A percentile compares a stretch with the other conserved stretches of the same genome.
Conservation (phyloP, 2,888 invertebrate genomes). For the Nysson spinosus region DNA sequence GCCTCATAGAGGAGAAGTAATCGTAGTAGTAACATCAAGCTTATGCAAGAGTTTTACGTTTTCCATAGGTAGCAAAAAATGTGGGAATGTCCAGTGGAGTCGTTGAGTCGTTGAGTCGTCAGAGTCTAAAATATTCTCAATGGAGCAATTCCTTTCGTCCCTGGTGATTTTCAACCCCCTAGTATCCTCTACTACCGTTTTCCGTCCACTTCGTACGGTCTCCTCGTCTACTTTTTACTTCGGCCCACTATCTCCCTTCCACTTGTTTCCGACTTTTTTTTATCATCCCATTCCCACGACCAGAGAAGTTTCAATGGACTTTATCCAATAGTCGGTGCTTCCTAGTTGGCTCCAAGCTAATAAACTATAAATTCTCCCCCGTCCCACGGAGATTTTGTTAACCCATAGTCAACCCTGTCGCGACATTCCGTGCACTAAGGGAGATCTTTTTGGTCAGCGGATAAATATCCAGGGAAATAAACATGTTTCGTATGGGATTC, state of each 20-base stretch:
- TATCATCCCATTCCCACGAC: slow-evolving; percentile 60
- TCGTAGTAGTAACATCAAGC: too few species aligned
- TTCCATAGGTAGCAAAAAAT: slow-evolving; percentile 10
- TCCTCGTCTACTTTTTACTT: slow-evolving; percentile 19
- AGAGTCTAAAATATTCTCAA: slow-evolving; percentile 18
- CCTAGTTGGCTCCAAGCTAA: slow-evolving; percentile 66
- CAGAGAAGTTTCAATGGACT: slow-evolving; percentile 71
- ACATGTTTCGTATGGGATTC: slow-evolving; percentile 7
- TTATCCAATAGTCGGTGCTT: slow-evolving; percentile 69
- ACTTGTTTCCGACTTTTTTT: slow-evolving; percentile 48
- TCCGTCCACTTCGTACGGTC: slow-evolving; percentile 4
- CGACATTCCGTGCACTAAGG: slow-evolving; percentile 35
- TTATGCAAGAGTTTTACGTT: too few species aligned
- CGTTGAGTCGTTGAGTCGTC: slow-evolving; percentile 12
- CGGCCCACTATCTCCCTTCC: slow-evolving; percentile 1
- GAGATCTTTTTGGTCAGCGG: slow-evolving; percentile 6
- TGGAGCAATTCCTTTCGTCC: slow-evolving; percentile 23
- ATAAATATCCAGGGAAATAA: slow-evolving; percentile 24
- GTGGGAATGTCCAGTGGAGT: slow-evolving; percentile 2
- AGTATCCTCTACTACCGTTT: slow-evolving; percentile 8
- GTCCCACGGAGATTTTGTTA: slow-evolving; percentile 60
- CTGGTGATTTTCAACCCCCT: slow-evolving; percentile 20
- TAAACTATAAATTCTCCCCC: slow-evolving; percentile 71
- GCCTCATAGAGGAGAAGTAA: too few species aligned
- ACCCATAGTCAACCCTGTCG: slow-evolving; percentile 47